A percentile compares a stretch with the other conserved stretches of the same genome.
Conservation (phyloP, 2,888 invertebrate genomes). For the Drosophila birchii region DNA sequence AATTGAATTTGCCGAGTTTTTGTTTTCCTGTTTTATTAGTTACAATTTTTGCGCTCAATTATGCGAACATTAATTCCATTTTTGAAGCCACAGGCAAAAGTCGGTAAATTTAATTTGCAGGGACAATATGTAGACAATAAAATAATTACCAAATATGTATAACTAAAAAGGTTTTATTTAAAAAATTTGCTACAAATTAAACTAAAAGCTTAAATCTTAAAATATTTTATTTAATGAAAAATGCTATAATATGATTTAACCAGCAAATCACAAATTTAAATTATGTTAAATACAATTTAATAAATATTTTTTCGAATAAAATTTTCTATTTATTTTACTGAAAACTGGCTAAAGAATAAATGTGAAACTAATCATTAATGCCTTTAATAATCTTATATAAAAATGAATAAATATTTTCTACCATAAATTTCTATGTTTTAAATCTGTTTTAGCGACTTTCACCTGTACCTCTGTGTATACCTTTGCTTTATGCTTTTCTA, state of each 20-base stretch:
- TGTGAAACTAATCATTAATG: no score
- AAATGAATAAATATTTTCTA: no score
- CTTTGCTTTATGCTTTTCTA: slow-evolving; percentile 46
- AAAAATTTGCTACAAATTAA: no score
- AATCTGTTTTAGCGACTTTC: not conserved
- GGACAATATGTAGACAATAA: not conserved
- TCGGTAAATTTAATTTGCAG: not conserved
- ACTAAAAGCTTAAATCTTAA: no score
- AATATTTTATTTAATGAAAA: no score
- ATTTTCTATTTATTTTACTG: no score
- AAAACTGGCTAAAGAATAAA: no score
- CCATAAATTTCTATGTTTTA: fast-evolving
- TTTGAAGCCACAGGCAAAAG: slow-evolving; percentile 11
- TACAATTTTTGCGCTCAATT: slow-evolving; percentile 65
- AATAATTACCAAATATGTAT: not conserved
- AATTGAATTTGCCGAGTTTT: slow-evolving; percentile 45
- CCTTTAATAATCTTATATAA: no score
- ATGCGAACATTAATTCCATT: slow-evolving; percentile 60
- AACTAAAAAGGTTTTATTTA: not conserved
- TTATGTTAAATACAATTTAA: not conserved
- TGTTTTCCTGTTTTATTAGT: slow-evolving; percentile 42
- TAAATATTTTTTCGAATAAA: no score
- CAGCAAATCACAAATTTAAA: no score
- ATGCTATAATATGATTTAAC: no score
- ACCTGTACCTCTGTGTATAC: slow-evolving; percentile 12